These are phyloP conservation scores for Drosophila affinis DNA, from an alignment of 2,888 invertebrate species.

Conservation along the genomic window DNA sequence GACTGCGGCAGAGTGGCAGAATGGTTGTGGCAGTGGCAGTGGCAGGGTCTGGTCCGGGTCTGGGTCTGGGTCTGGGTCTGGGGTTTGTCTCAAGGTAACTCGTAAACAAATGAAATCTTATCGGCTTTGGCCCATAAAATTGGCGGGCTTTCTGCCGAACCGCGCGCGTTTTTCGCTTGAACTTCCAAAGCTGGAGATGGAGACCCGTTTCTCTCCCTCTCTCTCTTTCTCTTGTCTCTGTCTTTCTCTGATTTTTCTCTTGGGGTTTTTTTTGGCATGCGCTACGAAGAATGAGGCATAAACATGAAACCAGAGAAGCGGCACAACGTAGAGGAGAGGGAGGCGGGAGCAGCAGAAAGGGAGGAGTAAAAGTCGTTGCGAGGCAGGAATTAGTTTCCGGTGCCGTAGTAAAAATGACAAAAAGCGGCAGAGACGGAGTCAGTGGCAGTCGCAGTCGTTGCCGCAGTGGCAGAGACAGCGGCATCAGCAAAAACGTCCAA, in stretches of 20 bases:
- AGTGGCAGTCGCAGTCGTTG: neutral
- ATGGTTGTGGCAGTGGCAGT: neutral
- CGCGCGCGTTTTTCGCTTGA: conserved; percentile 70
- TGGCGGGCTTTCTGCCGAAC: conserved; percentile 74
- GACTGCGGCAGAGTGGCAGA: conserved; percentile 2
- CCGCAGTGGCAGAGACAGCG: conserved; percentile 15
- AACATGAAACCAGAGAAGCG: conserved; percentile 57
- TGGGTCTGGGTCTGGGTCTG: neutral
- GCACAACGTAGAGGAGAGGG: conserved; percentile 12
- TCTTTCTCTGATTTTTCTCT: conserved; percentile 30
- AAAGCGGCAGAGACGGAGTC: conserved; percentile 38
- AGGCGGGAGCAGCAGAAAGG: conserved; percentile 30
- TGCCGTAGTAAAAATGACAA: conserved; percentile 77
- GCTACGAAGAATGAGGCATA: conserved; percentile 46
- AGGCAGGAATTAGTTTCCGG: conserved; percentile 80
- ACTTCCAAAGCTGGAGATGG: conserved; percentile 49
- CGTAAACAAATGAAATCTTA: conserved; percentile 64
- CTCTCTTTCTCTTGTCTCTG: conserved; percentile 31
- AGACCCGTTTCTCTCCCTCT: conserved; percentile 29
- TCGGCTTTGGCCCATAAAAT: conserved; percentile 69
- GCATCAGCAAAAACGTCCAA: conserved; percentile 60
- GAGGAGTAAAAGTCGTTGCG: conserved; percentile 56
- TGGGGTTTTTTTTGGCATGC: conserved; percentile 75
- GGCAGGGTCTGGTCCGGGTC: neutral
- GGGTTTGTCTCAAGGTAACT: conserved; percentile 44